Evolutionary conservation across 2,113 vertebrate species (phyloP).

Genomic region (Paracanthobrama guichenoti): DNA sequence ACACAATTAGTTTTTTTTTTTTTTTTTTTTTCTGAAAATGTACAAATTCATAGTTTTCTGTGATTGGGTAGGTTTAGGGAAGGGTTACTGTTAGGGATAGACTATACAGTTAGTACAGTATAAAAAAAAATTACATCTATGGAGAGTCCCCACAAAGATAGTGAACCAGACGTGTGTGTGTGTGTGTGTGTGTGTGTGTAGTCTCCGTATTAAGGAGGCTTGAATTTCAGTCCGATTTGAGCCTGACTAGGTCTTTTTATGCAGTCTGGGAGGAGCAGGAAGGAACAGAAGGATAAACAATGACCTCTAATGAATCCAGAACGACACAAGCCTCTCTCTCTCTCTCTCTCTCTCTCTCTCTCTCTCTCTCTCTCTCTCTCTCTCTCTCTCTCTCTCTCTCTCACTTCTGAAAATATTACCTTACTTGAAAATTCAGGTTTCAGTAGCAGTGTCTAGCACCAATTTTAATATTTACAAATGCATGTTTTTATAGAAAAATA

Average conservation of each 20-base stretch:
- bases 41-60: no score
- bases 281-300: slow-evolving; percentile 42
- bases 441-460: background rate
- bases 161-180: no score
- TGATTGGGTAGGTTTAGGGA: no score
- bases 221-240: slow-evolving; percentile 20
- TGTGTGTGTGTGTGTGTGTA: background rate
- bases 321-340: background rate
- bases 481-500: background rate
- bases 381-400: background rate
- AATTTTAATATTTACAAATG: background rate
- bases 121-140: no score
- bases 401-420: background rate
- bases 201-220: background rate
- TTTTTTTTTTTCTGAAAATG: no score
- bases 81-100: no score
- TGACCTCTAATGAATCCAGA: slow-evolving; percentile 17
- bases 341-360: no score
- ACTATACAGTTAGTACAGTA: no score
- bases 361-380: background rate
- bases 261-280: slow-evolving; percentile 29
- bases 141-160: no score
- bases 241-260: slow-evolving; percentile 34
- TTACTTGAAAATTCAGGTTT: background rate
- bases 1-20: no score